Base-by-base conservation (phyloP, 2,113 vertebrate species). In the Nothocercus nigrocapillus region DNA sequence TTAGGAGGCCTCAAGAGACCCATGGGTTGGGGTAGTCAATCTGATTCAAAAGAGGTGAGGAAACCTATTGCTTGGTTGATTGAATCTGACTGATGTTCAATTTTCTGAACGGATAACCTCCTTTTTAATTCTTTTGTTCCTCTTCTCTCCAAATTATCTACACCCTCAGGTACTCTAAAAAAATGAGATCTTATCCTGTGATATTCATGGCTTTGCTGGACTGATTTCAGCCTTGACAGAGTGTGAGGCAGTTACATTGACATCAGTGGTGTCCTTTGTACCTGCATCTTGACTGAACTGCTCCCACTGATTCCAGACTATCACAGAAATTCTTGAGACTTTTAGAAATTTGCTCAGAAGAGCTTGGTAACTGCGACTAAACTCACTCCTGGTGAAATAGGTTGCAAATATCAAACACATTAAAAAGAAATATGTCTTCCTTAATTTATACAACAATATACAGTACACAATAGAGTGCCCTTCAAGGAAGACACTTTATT, bases 51-150 rank as follows among this genome's bases (percentile, higher is more conserved):
- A 93, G 56, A 84, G 15, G 15, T 88, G 53, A 96, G 73, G 44
- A 91, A 96, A 88, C 6, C 47, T 92, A 93, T 92, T 92, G 92
- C 85, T 92, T 95, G 85, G 69, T 81, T 96, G 92, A 92, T 78
- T 95, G 83, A 94, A 76, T 69, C 64, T 90, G 85, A 73, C 44
- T 80, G 45, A 84, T 38, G 82, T 86, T 86, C 88, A 94, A 94
- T 95, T 94, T 97, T 88, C 95, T 92, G 58, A 83, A 72, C 80
- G 92, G 93, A 96, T 93, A 94, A 75, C 69, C 34, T 88, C 38
- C 47, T 88, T 72, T 90, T 81, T n/a, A 94, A 95, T 96, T 94
- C 64, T 90, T 97, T 94, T 95, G 76, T 94, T 94, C 85, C 28
- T 84, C 64, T 83, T 93, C 58, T 87, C 51, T 93, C 76, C 32